Evolutionary conservation across 2,888 invertebrate genomes (phyloP), one percentile per base, ranked within the genome.

Genomic region (Leistus spinibarbis): DNA sequence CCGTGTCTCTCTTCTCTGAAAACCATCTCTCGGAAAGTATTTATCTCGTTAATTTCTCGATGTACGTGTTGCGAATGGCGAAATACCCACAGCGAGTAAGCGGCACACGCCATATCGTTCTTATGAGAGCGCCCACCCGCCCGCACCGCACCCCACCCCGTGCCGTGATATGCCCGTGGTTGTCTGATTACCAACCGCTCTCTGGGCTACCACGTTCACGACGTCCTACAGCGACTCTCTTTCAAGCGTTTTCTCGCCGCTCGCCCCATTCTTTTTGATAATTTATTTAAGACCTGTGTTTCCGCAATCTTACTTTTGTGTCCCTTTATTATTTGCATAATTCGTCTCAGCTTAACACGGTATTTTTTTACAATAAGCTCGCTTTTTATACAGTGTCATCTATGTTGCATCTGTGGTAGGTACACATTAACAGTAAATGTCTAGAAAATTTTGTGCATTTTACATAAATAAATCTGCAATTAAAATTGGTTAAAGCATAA

Each of bases 1-100:
- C 20, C 7, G 10, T 22, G 22, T 13, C 19, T 60, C 19, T 60
- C 13, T 40, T 22, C 60, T 66, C 73, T 73, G 54, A 57, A 73
- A 73, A 67, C 23, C 67, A 73, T 73, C 73, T 73, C 73, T 54
- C 66, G 73, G 67, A 73, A 73, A 73, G 73, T 73, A 73, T 73
- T 73, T 73, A 73, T 73, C 73, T 67, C 73, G 73, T 67, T 73
- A 67, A 73, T 73, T 73, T 73, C 67, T 60, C 62, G 22, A 60
- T 73, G 73, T 73, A 73, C 73, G 73, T 73, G 73, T 60, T 24
- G 22, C 23, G 66, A 57, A 66, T 73, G 53, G 67, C 20, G 16
- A 66, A 19, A 19, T 16, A 17, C 19, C 13, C 54, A 54, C 54
- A 17, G 3, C 60, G 60, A 60, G 40, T 40, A 40, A 40, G 40